These are phyloP conservation scores for Hoplias malabaricus DNA, from an alignment of 2,113 vertebrate genomes.

Conservation along the genomic window DNA sequence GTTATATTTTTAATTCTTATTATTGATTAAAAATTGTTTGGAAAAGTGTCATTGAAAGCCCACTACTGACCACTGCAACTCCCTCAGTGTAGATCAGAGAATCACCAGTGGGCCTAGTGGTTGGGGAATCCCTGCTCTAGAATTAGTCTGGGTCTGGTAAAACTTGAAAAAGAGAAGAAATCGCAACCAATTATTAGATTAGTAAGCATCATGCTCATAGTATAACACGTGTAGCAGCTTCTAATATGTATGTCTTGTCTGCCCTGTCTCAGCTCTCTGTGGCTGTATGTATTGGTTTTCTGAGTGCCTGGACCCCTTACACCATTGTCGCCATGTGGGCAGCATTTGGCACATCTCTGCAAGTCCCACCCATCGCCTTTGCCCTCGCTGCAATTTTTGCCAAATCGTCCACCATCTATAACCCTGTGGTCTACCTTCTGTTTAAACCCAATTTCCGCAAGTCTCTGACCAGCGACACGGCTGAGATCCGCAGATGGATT, in stretches of 20 bases:
- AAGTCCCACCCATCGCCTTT: slow-evolving; percentile 64
- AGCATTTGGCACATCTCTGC: slow-evolving; percentile 50
- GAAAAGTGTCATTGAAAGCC: too few relatives aligned
- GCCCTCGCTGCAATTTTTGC: slow-evolving; percentile 68
- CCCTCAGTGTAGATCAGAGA: too few relatives aligned
- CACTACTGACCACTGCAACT: too few relatives aligned
- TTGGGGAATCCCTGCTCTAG: too few relatives aligned
- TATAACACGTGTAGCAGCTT: not conserved
- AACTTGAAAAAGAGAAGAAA: too few relatives aligned
- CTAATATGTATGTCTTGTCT: not conserved
- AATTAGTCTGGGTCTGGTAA: too few relatives aligned
- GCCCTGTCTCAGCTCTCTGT: slow-evolving; percentile 62
- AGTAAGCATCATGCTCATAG: too few relatives aligned
- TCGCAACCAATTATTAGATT: too few relatives aligned
- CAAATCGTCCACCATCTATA: slow-evolving; percentile 75
- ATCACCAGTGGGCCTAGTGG: too few relatives aligned
- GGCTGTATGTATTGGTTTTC: slow-evolving; percentile 71
- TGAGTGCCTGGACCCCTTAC: slow-evolving; percentile 74
- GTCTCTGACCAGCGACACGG: slow-evolving; percentile 50
- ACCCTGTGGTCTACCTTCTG: slow-evolving; percentile 71
- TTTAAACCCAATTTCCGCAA: slow-evolving; percentile 74
- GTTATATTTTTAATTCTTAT: too few relatives aligned
- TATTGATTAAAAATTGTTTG: too few relatives aligned
- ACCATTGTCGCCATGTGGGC: slow-evolving; percentile 69
- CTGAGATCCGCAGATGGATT: slow-evolving; percentile 37